phyloP scores from a whole-genome alignment of 2,797 vertebrate genomes.

The Enteromius mattozi region DNA sequence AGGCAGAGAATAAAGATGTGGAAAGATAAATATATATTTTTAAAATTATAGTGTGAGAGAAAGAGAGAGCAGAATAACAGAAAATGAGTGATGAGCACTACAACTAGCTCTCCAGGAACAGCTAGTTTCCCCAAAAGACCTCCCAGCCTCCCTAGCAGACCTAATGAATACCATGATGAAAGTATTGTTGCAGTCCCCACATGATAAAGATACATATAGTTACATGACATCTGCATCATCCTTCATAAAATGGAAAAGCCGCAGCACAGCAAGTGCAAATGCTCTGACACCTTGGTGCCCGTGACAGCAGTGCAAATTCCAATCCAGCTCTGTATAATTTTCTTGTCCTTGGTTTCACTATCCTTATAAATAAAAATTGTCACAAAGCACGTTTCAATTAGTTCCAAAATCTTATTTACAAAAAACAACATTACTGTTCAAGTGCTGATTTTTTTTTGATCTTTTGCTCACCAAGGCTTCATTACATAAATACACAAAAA shows the following conservation, averaged over 20 bases:
- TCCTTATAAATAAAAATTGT: no score
- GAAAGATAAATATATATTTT: not conserved
- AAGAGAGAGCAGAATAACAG: not conserved
- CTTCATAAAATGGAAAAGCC: not conserved
- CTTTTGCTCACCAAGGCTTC: not conserved
- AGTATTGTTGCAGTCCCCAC: not conserved
- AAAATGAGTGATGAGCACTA: constrained; percentile 9
- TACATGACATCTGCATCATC: constrained; percentile 7
- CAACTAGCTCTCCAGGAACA: constrained; percentile 15
- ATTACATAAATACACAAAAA: not conserved
- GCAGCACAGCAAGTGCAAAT: not conserved
- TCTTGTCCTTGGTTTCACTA: not conserved
- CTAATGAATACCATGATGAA: constrained; percentile 4
- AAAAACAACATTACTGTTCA: not conserved
- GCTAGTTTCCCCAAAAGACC: constrained; percentile 31
- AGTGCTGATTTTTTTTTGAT: not conserved
- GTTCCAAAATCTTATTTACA: no score
- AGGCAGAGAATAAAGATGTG: not conserved
- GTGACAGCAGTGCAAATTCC: not conserved
- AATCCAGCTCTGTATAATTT: not conserved
- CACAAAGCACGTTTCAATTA: no score
- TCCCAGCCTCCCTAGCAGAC: not conserved
- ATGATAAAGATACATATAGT: not conserved
- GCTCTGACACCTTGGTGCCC: not conserved
- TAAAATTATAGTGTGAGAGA: not conserved